phyloP scores from a whole-genome alignment of 2,888 invertebrate genomes.

The Tetrapedia diversipes region DNA sequence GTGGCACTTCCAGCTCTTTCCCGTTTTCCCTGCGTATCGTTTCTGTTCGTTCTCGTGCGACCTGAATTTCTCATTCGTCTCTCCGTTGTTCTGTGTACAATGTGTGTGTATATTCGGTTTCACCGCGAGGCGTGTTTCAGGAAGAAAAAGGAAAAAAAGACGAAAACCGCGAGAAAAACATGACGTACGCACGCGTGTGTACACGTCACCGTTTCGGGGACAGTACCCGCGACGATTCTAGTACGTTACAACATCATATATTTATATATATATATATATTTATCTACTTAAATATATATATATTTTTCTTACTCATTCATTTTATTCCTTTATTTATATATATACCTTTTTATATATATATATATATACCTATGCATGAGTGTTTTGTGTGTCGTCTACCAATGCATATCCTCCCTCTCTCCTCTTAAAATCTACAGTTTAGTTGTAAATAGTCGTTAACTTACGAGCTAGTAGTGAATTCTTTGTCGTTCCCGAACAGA shows the following conservation, averaged over 20 bases:
- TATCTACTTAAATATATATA: slow-evolving; percentile 67
- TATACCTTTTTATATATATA: slow-evolving; percentile 63
- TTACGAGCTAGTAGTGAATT: slow-evolving; percentile 77
- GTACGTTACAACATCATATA: slow-evolving; percentile 75
- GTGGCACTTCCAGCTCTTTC: not conserved
- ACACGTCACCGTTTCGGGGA: slow-evolving; percentile 69
- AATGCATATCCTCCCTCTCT: slow-evolving; percentile 50
- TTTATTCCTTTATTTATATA: slow-evolving; percentile 64
- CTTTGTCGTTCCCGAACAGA: slow-evolving; percentile 61
- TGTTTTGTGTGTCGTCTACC: slow-evolving; percentile 58
- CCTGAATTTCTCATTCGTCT: slow-evolving; percentile 5
- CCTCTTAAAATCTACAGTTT: slow-evolving; percentile 66
- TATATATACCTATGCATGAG: slow-evolving; percentile 60
- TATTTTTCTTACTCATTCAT: slow-evolving; percentile 52
- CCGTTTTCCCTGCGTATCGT: slow-evolving; percentile 42
- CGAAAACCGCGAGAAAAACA: slow-evolving; percentile 34
- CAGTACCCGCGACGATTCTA: slow-evolving; percentile 75
- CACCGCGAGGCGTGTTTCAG: not conserved
- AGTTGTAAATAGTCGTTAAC: slow-evolving; percentile 70
- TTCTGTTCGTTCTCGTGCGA: slow-evolving; percentile 24
- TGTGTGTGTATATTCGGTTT: not conserved
- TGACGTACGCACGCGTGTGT: slow-evolving; percentile 75
- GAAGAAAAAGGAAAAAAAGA: not conserved
- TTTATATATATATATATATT: slow-evolving; percentile 61
- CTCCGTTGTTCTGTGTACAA: not conserved